Conservation (phyloP, 2,113 vertebrate species). For the Psilopsiagon aurifrons region DNA sequence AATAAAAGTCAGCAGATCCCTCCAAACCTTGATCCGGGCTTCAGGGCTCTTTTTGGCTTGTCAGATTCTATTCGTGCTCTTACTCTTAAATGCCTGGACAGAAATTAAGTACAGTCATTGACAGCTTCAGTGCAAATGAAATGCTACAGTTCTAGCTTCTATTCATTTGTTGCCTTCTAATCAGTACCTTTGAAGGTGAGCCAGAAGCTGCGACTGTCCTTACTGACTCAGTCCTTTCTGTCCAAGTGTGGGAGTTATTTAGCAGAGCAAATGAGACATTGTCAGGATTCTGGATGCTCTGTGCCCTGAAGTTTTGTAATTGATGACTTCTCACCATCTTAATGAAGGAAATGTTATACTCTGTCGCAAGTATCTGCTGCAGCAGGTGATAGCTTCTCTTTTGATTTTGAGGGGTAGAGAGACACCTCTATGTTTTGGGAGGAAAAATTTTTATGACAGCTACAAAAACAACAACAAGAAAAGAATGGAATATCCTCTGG, state of each 20-base stretch:
- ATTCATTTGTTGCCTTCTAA: neutral
- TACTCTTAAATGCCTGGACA: neutral
- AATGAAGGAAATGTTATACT: neutral
- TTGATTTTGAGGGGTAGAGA: neutral
- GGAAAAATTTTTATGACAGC: neutral
- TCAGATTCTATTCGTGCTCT: neutral
- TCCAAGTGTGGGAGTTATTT: neutral
- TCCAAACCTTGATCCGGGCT: constrained; percentile 1
- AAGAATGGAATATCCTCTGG: neutral
- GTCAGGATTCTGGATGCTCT: neutral
- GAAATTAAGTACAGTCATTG: neutral
- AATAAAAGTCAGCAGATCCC: neutral
- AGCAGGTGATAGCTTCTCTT: neutral
- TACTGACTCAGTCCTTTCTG: neutral
- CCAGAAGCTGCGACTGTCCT: neutral
- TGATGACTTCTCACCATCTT: neutral
- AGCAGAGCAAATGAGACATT: neutral
- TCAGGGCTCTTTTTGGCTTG: neutral
- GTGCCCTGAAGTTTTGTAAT: neutral
- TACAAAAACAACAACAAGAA: neutral
- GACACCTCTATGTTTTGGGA: neutral
- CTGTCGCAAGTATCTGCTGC: neutral
- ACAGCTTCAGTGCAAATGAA: neutral
- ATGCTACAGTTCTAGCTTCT: neutral
- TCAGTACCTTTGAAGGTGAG: neutral